Percentiles rank a stretch among this genome's conserved stretches.
Conservation (phyloP, 2,113 vertebrate species). For the Taurulus bubalis region DNA sequence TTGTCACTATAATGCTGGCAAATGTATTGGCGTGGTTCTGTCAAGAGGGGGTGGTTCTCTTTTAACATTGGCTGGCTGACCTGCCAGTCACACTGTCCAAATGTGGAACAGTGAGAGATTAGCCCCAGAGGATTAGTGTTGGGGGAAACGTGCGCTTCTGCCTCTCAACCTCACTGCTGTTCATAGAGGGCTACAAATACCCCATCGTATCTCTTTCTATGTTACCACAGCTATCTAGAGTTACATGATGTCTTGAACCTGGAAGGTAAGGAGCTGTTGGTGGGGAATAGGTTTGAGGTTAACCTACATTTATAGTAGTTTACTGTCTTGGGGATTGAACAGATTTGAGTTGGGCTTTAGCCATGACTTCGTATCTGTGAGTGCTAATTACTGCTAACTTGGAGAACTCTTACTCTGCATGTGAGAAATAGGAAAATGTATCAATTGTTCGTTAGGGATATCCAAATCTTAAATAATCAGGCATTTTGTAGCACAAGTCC, state of each 20-base stretch:
- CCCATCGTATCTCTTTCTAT: background rate
- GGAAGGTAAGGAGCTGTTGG: slow-evolving; percentile 59
- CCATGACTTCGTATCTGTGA: slow-evolving; percentile 32
- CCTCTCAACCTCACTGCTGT: slow-evolving; percentile 42
- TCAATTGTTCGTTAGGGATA: no score
- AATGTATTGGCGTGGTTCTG: slow-evolving; percentile 1
- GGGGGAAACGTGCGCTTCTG: slow-evolving; percentile 52
- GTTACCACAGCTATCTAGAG: background rate
- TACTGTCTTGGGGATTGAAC: slow-evolving; percentile 15
- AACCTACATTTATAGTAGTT: background rate
- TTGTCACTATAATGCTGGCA: background rate
- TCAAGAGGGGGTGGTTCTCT: slow-evolving; percentile 40
- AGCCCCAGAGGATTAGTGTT: slow-evolving; percentile 76
- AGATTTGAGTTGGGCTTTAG: slow-evolving; percentile 41
- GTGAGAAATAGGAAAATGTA: background rate
- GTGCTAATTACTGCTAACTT: slow-evolving; percentile 54
- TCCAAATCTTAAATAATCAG: background rate
- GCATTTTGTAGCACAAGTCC: background rate
- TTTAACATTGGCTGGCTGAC: slow-evolving; percentile 56
- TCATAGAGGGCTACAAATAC: slow-evolving; percentile 47
- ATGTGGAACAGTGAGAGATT: slow-evolving; percentile 83
- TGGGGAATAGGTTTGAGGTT: background rate
- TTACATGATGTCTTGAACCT: slow-evolving; percentile 24
- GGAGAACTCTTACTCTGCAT: background rate
- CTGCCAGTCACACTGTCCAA: slow-evolving; percentile 65